Conservation (phyloP, 2,888 invertebrate genomes). For the Augiades crinisus region DNA sequence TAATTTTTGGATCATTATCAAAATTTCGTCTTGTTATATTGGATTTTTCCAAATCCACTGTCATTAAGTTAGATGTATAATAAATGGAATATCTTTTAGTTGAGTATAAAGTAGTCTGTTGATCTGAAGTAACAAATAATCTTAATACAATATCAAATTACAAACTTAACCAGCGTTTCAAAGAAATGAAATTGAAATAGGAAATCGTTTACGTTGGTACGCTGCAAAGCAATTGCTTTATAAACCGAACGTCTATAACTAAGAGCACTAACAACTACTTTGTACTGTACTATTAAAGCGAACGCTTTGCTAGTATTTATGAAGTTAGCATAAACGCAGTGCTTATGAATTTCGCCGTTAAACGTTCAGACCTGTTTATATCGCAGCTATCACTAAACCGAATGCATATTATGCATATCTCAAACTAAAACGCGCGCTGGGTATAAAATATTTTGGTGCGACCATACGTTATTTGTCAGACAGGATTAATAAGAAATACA, state of each 20-base stretch:
- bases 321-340: not conserved
- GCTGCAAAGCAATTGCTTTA: not conserved
- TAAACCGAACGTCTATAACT: not conserved
- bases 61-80: too few relatives aligned
- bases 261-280: not conserved
- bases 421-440: slow-evolving; percentile 19
- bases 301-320: not conserved
- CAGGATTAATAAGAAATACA: not conserved
- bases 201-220: too few relatives aligned
- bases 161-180: too few relatives aligned
- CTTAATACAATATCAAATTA: too few relatives aligned
- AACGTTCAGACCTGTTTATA: slow-evolving; percentile 7
- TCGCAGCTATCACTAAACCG: slow-evolving; percentile 8
- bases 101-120: too few relatives aligned
- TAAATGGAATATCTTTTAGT: too few relatives aligned
- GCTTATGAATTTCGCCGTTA: slow-evolving; percentile 10
- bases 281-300: not conserved
- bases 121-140: too few relatives aligned
- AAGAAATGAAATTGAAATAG: too few relatives aligned
- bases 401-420: slow-evolving; percentile 2
- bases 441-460: slow-evolving; percentile 24
- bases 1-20: too few relatives aligned
- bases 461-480: not conserved
- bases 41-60: too few relatives aligned
- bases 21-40: too few relatives aligned